These are phyloP conservation scores for Albula glossodonta DNA, from an alignment of 2,113 vertebrate species.

Conservation along the genomic window DNA sequence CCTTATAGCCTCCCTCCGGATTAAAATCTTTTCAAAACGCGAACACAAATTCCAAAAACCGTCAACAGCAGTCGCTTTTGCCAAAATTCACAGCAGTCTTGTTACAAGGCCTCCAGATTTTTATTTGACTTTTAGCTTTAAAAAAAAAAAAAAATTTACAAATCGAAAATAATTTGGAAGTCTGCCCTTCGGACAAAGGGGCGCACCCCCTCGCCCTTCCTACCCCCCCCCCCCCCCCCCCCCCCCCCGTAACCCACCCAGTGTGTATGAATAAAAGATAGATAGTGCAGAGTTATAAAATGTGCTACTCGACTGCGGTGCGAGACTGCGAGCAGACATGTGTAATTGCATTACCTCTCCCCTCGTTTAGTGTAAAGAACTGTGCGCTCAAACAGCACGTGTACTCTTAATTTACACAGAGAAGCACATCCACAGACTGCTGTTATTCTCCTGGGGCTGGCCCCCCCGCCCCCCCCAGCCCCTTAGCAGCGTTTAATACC, in stretches of 20 bases:
- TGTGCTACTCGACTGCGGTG: neutral
- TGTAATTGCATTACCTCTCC: conserved; percentile 55
- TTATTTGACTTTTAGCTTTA: neutral
- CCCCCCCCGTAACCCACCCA: too few relatives aligned
- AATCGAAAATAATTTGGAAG: too few relatives aligned
- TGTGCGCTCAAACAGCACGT: conserved; percentile 67
- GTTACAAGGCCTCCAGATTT: neutral
- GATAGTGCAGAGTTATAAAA: neutral
- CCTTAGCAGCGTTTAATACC: conserved; percentile 61
- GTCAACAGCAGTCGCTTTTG: too few relatives aligned
- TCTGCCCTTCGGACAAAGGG: too few relatives aligned
- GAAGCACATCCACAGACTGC: conserved; percentile 58
- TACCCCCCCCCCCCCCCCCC: too few relatives aligned
- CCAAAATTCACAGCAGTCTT: neutral
- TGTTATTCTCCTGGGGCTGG: conserved; percentile 61
- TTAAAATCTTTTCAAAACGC: neutral
- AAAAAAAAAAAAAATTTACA: neutral
- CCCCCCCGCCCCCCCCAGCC: conserved; percentile 21
- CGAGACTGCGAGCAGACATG: neutral
- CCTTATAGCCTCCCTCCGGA: neutral
- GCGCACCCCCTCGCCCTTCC: too few relatives aligned
- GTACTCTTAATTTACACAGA: conserved; percentile 54
- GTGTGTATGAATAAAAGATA: neutral
- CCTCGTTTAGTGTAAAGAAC: conserved; percentile 62
- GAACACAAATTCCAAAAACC: neutral